A percentile compares a stretch with the other conserved stretches of the same genome.
These are phyloP conservation scores for Xestoiulus laeticollis DNA, from an alignment of 2,888 invertebrate genomes.

Conservation along the genomic window DNA sequence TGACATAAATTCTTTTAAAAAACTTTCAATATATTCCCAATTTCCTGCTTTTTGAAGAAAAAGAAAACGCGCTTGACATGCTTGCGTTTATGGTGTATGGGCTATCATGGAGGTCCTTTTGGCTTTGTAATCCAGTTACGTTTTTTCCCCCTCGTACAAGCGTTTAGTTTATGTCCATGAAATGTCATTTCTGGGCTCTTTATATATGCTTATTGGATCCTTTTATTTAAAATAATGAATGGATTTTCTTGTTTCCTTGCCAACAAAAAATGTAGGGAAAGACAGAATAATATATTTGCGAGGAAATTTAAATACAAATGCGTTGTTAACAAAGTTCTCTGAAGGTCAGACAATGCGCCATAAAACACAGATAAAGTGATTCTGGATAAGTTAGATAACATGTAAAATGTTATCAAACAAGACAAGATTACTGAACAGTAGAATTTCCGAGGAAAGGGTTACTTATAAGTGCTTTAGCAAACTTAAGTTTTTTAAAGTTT, in stretches of 20 bases:
- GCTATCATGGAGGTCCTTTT: not conserved
- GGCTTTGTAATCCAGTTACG: conserved; percentile 18
- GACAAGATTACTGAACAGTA: not conserved
- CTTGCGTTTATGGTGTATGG: conserved; percentile 5
- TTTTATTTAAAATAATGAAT: conserved; percentile 27
- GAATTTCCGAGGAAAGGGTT: not conserved
- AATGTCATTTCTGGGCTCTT: conserved; percentile 9
- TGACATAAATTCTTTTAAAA: conserved; percentile 32
- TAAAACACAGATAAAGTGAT: not conserved
- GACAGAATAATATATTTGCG: not conserved
- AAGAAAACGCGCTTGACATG: not conserved
- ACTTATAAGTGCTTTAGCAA: too few relatives aligned
- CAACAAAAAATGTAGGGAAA: not conserved
- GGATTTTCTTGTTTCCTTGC: not conserved
- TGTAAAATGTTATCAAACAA: not conserved
- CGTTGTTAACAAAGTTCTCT: conserved; percentile 14
- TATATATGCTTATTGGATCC: not conserved
- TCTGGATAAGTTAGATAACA: not conserved
- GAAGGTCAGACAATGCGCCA: not conserved
- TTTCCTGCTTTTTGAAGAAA: not conserved
- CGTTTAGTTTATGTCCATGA: conserved; percentile 10
- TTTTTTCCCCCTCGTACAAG: not conserved
- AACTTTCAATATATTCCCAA: conserved; percentile 33
- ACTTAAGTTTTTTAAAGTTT: too few relatives aligned
- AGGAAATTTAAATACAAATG: conserved; percentile 15